Conservation (phyloP, 2,797 vertebrate genomes). For the Semotilus atromaculatus region DNA sequence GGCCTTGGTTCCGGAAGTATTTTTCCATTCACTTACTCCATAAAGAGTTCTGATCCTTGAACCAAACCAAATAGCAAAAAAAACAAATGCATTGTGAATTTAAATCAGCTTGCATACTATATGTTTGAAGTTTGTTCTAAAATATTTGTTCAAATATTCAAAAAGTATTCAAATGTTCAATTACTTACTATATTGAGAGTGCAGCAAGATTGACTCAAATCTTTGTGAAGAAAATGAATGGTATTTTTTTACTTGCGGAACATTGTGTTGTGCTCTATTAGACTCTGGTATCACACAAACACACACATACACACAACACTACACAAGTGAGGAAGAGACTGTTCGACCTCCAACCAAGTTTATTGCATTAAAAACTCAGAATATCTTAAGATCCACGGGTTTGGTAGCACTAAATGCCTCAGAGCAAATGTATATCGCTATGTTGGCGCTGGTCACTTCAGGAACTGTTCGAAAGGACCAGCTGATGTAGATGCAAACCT, state of each 20-base stretch:
- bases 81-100: neutral
- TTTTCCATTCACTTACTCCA: constrained; percentile 21
- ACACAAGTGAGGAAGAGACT: constrained; percentile 16
- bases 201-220: neutral
- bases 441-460: constrained; percentile 24
- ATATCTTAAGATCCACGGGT: constrained; percentile 20
- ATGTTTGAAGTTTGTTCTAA: constrained; percentile 1
- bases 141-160: constrained; percentile 3
- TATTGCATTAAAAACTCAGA: neutral
- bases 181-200: neutral
- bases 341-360: neutral
- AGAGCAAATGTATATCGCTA: constrained; percentile 4
- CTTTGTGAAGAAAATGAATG: constrained; percentile 5
- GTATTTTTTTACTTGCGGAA: neutral
- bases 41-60: neutral
- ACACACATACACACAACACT: constrained; percentile 26
- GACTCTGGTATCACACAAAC: constrained; percentile 34
- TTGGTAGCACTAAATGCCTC: constrained; percentile 22
- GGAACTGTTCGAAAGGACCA: constrained; percentile 29
- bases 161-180: neutral
- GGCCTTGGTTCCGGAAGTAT: constrained; percentile 5
- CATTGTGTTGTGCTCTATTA: neutral
- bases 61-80: neutral
- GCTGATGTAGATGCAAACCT: constrained; percentile 11
- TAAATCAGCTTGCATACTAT: neutral